Base-by-base conservation (phyloP, 2,888 invertebrate genomes). In the Exocentrus adspersus region DNA sequence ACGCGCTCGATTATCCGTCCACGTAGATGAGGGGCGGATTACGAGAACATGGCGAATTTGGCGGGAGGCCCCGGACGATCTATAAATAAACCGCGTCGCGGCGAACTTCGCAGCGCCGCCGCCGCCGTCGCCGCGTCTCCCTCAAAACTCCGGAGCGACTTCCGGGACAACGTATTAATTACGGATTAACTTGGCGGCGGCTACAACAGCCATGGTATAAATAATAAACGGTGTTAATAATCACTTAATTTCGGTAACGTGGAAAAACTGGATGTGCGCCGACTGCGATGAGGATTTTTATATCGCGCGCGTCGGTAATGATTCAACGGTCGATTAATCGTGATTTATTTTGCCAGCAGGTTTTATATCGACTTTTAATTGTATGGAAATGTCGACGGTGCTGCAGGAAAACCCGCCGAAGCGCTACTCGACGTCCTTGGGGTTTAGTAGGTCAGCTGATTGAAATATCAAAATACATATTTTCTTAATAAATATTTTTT, bases 81-180 rank as follows among this genome's bases (percentile, higher is more conserved):
- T 54, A 54, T 54, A 54, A 54, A 54, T 54, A 54, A 54, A n/a
- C n/a, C n/a, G n/a, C n/a, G n/a, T 43, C 10, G 14, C n/a, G 54
- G 5, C 30, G 17, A 37, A 37, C 28, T 54, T 53, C 53, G 37
- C 41, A 21, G 9, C 53, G 37, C 24, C 54, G 43, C 41, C 54
- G 41, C 24, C 54, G 43, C 30, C 43, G 43, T 43, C 43, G 14
- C 24, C 42, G 43, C 24, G 43, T 41, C 21, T 24, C 43, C n/a
- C n/a, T n/a, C n/a, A n/a, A n/a, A n/a, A n/a, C n/a, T n/a, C n/a
- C n/a, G n/a, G 54, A 43, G 45, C 28, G 28, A 54, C 43, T 54
- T 54, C 54, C 54, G 54, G 54, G 19, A 54, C 12, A 16, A 54
- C 17, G 12, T 28, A 43, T 54, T 54, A 54, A 54, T 54, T 54